Evolutionary conservation across 1,140 invertebrate species (phyloP).

Genomic region (Agrilus planipennis): DNA sequence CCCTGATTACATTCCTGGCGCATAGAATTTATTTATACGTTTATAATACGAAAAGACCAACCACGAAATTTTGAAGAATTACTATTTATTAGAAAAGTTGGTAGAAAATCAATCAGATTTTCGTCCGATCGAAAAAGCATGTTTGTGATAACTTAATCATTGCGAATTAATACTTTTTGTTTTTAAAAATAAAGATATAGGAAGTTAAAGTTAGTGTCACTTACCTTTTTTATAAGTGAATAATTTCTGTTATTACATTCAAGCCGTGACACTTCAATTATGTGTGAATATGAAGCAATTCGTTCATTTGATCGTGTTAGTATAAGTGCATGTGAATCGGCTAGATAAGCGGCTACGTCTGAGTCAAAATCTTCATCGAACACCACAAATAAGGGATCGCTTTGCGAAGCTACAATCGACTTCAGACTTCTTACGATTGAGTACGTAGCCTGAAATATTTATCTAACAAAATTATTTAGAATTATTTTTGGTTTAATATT

Average conservation of each 20-base stretch:
- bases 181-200: no score
- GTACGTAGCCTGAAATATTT: no score
- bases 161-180: no score
- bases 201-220: no score
- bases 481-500: conserved; percentile 9
- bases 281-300: conserved; percentile 11
- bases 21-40: no score
- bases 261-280: conserved; percentile 20
- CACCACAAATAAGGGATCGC: conserved; percentile 23
- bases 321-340: conserved; percentile 20
- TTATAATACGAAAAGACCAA: no score
- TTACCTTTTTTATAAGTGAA: conserved; percentile 22
- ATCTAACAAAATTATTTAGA: conserved; percentile 10
- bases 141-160: no score
- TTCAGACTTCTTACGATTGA: conserved; percentile 18
- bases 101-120: no score
- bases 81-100: no score
- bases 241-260: conserved; percentile 16
- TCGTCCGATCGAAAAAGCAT: no score
- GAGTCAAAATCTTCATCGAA: conserved; percentile 19
- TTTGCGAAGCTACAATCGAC: conserved; percentile 19
- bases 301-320: conserved; percentile 18
- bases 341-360: conserved; percentile 18
- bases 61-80: no score
- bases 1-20: no score